Base-by-base conservation (phyloP, 2,797 vertebrate genomes). In the Pseudopleuronectes americanus region DNA sequence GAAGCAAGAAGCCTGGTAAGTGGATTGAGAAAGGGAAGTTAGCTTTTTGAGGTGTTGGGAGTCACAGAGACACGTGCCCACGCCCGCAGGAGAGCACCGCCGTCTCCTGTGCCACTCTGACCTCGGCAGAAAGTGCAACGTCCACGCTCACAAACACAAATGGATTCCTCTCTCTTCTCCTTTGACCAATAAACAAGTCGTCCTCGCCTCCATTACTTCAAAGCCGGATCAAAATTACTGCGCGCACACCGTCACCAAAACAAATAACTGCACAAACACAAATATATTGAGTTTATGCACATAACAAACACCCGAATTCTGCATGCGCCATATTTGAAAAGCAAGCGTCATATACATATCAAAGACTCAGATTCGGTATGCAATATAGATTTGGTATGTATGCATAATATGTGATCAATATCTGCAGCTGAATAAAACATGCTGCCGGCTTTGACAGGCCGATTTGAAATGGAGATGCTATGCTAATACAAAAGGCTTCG, bases 401-500 rank as follows among this genome's bases (percentile, higher is more conserved):
- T 85, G 80, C 81, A 88, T 89, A 88, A 88, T 85, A 87, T 66
- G 73, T 92, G 89, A 93, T 93, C 91, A 90, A 92, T 92, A 93
- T 90, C 87, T 65, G 60, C 75, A 68, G 53, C 77, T 92, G 91
- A 92, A 92, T 93, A 92, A 92, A 90, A 91, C 87, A 92, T 92
- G 77, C 58, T 47, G 71, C 62, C 49, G 55, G 61, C 68, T 89
- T 82, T 90, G 87, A 92, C 84, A 79, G 85, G 75, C 72, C 48
- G 76, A 89, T 90, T 90, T 92, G 85, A 92, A 91, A 93, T 91
- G 88, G 84, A 92, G 91, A 93, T 93, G 61, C 87, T 88, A 90
- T 86, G 86, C 81, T 85, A 90, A 92, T 91, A 77, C 79, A 87
- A 89, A 90, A 84, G 86, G 90, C 91, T 89, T 81, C 19, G 43